These are phyloP conservation scores for Sceliomorpha sp. DNA, from an alignment of 2,888 invertebrate genomes.

Conservation along the genomic window DNA sequence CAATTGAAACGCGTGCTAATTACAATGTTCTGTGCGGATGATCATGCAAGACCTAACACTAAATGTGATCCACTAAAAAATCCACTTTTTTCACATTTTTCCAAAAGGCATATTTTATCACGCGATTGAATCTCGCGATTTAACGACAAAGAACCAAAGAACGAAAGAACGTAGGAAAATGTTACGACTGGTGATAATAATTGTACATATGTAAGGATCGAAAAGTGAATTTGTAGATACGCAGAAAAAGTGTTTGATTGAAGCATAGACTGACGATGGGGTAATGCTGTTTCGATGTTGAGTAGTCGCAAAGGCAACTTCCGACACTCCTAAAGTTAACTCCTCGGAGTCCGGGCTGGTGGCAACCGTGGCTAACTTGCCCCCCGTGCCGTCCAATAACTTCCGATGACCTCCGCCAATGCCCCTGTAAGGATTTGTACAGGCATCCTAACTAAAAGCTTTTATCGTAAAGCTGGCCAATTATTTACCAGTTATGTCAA, in stretches of 20 bases:
- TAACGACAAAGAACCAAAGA: too few species aligned
- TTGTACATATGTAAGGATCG: too few species aligned
- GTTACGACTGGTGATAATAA: too few species aligned
- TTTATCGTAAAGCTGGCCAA: slow-evolving; percentile 19
- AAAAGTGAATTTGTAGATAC: slow-evolving; percentile 22
- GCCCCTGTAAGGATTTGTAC: slow-evolving; percentile 79
- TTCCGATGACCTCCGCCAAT: slow-evolving; percentile 81
- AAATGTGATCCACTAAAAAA: too few species aligned
- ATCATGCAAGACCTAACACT: too few species aligned
- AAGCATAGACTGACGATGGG: slow-evolving; percentile 82
- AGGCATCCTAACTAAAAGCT: slow-evolving; percentile 53
- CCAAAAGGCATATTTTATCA: too few species aligned
- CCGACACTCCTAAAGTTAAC: slow-evolving; percentile 74
- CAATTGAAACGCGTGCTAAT: too few species aligned
- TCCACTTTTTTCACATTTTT: too few species aligned
- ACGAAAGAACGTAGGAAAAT: too few species aligned
- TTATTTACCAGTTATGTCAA: slow-evolving; percentile 4
- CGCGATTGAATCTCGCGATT: too few species aligned
- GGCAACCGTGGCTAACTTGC: slow-evolving; percentile 82
- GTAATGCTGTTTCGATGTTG: slow-evolving; percentile 82
- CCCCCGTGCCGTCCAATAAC: slow-evolving; percentile 80
- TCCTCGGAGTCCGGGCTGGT: slow-evolving; percentile 82
- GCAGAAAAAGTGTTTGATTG: slow-evolving; percentile 31
- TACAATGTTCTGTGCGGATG: too few species aligned
- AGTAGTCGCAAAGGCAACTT: slow-evolving; percentile 70